Evolutionary conservation across 2,797 vertebrate species (phyloP).

Genomic region (Eulemur albifrons): DNA sequence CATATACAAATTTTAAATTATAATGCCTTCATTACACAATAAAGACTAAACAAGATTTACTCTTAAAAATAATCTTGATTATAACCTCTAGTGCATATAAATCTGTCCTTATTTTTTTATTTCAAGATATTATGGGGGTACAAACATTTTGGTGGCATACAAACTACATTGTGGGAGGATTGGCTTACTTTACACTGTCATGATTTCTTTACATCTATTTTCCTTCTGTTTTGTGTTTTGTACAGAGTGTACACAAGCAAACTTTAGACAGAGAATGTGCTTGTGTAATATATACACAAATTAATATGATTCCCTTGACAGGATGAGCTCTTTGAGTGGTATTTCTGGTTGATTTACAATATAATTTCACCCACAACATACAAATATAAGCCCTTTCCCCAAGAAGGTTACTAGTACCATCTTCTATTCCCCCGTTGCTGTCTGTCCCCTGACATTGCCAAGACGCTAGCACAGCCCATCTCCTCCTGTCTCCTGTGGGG

Average conservation of each 20-base stretch:
- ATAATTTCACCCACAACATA: neutral
- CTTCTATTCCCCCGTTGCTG: no score
- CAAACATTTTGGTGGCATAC: no score
- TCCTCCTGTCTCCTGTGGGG: neutral
- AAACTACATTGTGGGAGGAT: neutral
- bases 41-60: neutral
- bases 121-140: no score
- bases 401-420: neutral
- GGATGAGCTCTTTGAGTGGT: neutral
- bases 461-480: rapidly evolving
- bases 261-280: neutral
- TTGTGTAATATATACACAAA: neutral
- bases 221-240: neutral
- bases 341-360: neutral
- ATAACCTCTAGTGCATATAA: neutral
- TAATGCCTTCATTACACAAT: neutral
- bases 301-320: neutral
- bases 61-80: neutral
- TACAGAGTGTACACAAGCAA: neutral
- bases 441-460: rapidly evolving
- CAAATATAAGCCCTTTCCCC: neutral
- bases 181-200: neutral
- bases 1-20: neutral
- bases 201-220: neutral
- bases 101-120: neutral